Conservation (phyloP, 2,113 vertebrate species). For the Gadus chalcogrammus region DNA sequence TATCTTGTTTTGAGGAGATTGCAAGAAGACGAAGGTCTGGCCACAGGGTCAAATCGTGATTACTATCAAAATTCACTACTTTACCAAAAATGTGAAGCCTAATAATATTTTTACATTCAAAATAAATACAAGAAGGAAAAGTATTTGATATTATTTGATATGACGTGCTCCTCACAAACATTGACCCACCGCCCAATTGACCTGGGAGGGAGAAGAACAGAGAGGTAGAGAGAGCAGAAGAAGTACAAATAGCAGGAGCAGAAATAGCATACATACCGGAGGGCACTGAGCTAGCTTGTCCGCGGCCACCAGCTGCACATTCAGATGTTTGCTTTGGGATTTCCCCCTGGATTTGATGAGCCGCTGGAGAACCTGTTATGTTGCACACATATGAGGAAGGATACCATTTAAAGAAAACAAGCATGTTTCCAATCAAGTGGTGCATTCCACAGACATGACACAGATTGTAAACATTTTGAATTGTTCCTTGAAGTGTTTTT, state of each 20-base stretch:
- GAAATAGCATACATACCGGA: conserved; percentile 78
- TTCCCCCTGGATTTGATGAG: conserved; percentile 98
- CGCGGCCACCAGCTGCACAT: conserved; percentile 95
- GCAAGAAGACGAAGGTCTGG: no score
- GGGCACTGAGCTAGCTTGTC: conserved; percentile 97
- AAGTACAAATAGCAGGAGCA: background rate
- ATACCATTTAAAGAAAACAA: no score
- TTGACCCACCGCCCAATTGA: no score
- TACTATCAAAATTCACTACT: background rate
- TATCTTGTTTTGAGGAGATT: no score
- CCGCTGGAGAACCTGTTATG: conserved; percentile 86
- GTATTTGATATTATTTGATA: no score
- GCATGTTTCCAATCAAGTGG: no score
- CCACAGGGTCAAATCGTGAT: no score
- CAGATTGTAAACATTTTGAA: no score
- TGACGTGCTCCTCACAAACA: no score
- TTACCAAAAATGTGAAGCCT: background rate
- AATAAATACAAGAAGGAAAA: background rate
- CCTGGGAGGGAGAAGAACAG: no score
- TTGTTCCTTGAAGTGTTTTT: no score
- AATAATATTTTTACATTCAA: background rate
- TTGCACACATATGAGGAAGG: background rate
- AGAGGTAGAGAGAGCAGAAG: background rate
- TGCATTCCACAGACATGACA: no score
- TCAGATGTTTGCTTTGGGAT: conserved; percentile 98